A percentile compares a stretch with the other conserved stretches of the same genome.
Evolutionary conservation across 2,113 vertebrate genomes (phyloP).

Genomic region (Eubucco bourcierii): DNA sequence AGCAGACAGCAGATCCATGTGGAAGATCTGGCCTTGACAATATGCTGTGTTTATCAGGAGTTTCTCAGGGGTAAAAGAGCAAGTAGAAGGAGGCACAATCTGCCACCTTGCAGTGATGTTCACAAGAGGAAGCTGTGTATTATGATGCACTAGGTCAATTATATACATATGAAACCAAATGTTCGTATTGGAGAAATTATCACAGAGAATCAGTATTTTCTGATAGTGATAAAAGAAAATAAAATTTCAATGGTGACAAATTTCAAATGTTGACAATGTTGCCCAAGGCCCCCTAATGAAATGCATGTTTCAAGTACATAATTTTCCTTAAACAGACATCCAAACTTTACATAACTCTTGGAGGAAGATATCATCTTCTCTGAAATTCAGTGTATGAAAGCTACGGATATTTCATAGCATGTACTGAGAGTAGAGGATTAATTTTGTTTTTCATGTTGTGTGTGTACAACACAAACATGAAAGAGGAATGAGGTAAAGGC

Average conservation of each 20-base stretch:
- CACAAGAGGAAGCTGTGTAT: rapidly evolving
- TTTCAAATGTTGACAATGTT: not conserved
- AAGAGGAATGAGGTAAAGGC: not conserved
- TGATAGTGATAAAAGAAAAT: not conserved
- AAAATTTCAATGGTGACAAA: not conserved
- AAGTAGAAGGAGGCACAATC: rapidly evolving
- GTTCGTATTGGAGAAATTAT: not conserved
- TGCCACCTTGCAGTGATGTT: not conserved
- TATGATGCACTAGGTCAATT: not conserved
- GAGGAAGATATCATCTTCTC: rapidly evolving
- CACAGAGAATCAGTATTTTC: not conserved
- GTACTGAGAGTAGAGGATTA: not conserved
- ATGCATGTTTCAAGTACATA: rapidly evolving
- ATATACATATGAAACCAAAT: not conserved
- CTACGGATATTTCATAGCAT: not conserved
- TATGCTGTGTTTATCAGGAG: not conserved
- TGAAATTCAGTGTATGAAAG: not conserved
- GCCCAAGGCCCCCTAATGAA: not conserved
- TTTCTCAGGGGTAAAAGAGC: not conserved
- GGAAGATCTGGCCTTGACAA: rapidly evolving
- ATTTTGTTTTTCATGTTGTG: not conserved
- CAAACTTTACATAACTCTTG: not conserved
- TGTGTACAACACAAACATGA: rapidly evolving
- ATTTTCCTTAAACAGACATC: not conserved
- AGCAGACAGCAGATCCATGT: rapidly evolving